Conservation (phyloP, 1,140 invertebrate genomes). For the Coelopa frigida region DNA sequence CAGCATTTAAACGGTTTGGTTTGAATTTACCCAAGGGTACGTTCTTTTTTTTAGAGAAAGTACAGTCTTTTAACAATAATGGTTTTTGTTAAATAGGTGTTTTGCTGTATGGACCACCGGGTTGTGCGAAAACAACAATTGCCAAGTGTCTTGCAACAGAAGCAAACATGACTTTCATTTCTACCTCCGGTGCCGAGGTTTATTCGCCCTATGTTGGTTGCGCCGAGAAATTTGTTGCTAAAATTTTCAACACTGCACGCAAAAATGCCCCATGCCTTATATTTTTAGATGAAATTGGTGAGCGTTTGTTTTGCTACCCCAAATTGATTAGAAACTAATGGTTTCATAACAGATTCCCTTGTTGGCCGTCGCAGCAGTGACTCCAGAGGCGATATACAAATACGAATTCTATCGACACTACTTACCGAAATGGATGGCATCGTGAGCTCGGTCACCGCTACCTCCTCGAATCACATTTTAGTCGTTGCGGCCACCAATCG, state of each 20-base stretch:
- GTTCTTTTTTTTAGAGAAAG: constrained; percentile 47
- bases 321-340: background rate
- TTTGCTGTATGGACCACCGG: constrained; percentile 68
- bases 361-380: constrained; percentile 47
- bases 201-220: constrained; percentile 63
- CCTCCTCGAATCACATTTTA: constrained; percentile 48
- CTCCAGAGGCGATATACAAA: constrained; percentile 52
- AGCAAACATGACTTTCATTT: constrained; percentile 54
- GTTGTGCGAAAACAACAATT: constrained; percentile 68
- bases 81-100: too few relatives aligned
- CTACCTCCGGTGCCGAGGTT: constrained; percentile 57
- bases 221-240: constrained; percentile 53
- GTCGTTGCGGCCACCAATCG: constrained; percentile 72
- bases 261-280: constrained; percentile 60
- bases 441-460: constrained; percentile 19
- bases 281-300: constrained; percentile 71
- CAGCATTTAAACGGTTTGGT: constrained; percentile 54
- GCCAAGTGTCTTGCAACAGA: constrained; percentile 59
- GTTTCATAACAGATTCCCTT: constrained; percentile 50
- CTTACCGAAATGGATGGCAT: constrained; percentile 67
- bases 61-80: too few relatives aligned
- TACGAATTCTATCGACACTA: constrained; percentile 58
- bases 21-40: constrained; percentile 48
- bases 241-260: constrained; percentile 61
- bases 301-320: background rate